Conservation (phyloP, 1,140 invertebrate genomes). For the Heliothis subflexa region DNA sequence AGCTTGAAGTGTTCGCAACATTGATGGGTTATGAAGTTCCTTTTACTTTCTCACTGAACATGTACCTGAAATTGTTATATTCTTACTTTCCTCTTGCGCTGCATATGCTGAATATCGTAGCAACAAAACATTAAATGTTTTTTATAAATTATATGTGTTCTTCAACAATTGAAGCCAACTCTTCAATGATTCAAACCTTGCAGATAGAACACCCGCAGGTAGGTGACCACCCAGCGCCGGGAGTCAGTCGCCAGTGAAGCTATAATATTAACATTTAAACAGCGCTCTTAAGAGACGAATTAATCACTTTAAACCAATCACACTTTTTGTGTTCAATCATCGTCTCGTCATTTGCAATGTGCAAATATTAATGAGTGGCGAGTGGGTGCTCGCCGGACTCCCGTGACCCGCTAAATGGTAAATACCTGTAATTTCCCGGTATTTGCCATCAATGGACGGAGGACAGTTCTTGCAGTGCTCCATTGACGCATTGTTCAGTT, state of each 20-base stretch:
- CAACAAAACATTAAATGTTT: no score
- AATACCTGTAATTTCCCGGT: slow-evolving; percentile 38
- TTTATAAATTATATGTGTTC: no score
- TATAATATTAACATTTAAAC: slow-evolving; percentile 38
- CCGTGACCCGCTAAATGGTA: slow-evolving; percentile 22
- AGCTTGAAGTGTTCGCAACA: neutral
- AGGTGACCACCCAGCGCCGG: neutral
- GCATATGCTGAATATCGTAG: no score
- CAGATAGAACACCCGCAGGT: neutral
- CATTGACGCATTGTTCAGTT: slow-evolving; percentile 32
- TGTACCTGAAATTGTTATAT: no score
- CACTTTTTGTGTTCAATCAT: neutral
- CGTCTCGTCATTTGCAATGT: slow-evolving; percentile 11
- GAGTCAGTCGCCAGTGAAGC: slow-evolving; percentile 19
- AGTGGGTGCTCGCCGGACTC: neutral
- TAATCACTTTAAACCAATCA: slow-evolving; percentile 31
- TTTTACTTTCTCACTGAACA: no score
- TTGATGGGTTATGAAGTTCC: neutral
- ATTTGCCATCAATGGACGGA: slow-evolving; percentile 20
- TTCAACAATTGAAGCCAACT: no score
- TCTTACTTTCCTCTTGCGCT: no score
- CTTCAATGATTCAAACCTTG: no score
- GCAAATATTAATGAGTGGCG: neutral
- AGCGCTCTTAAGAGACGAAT: neutral
- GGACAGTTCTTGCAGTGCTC: slow-evolving; percentile 7